Conservation (phyloP, 1,140 invertebrate genomes). For the Epicauta chinensis region DNA sequence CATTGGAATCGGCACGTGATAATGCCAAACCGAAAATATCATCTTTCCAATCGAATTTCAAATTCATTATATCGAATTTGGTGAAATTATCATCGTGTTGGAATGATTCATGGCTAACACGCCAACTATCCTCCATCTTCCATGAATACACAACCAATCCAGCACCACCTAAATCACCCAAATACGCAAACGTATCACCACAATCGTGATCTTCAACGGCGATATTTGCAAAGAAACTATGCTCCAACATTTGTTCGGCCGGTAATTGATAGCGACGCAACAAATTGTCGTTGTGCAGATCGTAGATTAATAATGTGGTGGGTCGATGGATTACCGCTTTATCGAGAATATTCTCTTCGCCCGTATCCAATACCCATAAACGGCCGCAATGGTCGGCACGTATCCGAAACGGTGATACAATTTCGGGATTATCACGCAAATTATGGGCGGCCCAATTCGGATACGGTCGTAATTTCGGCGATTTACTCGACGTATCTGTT, state of each 20-base stretch:
- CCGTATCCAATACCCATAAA: constrained; percentile 71
- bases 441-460: constrained; percentile 66
- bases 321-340: constrained; percentile 33
- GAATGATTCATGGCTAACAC: constrained; percentile 64
- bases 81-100: constrained; percentile 61
- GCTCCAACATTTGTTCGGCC: constrained; percentile 52
- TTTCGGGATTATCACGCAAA: constrained; percentile 48
- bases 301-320: constrained; percentile 63
- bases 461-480: constrained; percentile 63
- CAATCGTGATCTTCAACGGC: constrained; percentile 65
- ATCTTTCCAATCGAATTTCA: constrained; percentile 69
- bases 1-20: constrained; percentile 53
- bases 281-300: constrained; percentile 63
- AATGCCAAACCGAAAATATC: constrained; percentile 64
- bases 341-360: constrained; percentile 42
- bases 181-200: constrained; percentile 58
- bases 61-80: constrained; percentile 63
- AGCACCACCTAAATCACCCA: constrained; percentile 57
- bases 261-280: constrained; percentile 58
- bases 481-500: constrained; percentile 56
- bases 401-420: constrained; percentile 68
- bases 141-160: constrained; percentile 65
- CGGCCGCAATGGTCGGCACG: constrained; percentile 65
- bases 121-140: constrained; percentile 59
- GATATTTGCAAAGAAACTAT: constrained; percentile 67